These are phyloP conservation scores for Heliconius himera DNA, from an alignment of 1,140 invertebrate genomes.

Conservation along the genomic window DNA sequence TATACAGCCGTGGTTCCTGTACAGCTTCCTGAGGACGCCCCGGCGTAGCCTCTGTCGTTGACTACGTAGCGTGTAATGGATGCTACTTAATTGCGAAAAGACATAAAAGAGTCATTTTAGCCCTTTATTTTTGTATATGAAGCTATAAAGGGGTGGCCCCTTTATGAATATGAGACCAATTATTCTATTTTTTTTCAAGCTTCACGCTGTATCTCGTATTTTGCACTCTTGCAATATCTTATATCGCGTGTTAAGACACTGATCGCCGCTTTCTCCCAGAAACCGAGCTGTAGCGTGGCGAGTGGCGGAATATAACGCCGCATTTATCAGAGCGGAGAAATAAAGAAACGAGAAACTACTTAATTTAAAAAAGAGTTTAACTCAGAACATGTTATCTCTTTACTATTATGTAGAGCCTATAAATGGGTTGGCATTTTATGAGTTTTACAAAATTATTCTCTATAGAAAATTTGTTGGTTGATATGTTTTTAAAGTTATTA, in stretches of 20 bases:
- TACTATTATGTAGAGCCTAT: neutral
- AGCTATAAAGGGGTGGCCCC: neutral
- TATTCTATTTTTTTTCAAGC: too few species aligned
- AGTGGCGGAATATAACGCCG: too few species aligned
- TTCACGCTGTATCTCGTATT: too few species aligned
- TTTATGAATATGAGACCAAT: neutral
- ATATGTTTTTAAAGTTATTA: neutral
- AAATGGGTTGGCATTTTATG: neutral
- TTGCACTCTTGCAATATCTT: too few species aligned
- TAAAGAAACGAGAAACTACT: too few species aligned
- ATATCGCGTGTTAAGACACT: too few species aligned
- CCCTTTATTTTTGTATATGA: conserved; percentile 6
- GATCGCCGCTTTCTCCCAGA: too few species aligned
- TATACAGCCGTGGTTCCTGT: conserved; percentile 8
- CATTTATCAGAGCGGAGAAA: too few species aligned
- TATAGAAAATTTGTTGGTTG: neutral
- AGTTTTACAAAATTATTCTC: neutral
- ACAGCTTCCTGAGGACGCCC: conserved; percentile 23
- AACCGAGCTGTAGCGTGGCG: too few species aligned
- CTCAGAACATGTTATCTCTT: neutral
- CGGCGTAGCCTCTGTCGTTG: conserved; percentile 21
- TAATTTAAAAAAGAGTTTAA: too few species aligned
- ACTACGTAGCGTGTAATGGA: conserved; percentile 19
- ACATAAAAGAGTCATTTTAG: conserved; percentile 11
- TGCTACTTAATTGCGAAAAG: conserved; percentile 19